phyloP scores from a whole-genome alignment of 2,113 vertebrate species.

The Asarcornis scutulata region DNA sequence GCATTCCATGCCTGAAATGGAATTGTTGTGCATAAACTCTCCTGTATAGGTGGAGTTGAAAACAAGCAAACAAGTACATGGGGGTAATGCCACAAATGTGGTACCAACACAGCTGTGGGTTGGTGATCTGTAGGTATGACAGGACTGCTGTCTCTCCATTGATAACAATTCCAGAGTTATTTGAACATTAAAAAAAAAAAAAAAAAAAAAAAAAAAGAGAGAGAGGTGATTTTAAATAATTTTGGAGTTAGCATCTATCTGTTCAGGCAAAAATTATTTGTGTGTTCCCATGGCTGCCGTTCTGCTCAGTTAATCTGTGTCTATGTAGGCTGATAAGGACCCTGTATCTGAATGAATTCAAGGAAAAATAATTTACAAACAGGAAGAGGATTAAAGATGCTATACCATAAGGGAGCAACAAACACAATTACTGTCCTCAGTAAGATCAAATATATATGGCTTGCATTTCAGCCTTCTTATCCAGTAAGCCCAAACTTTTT shows the following conservation, averaged over 20 bases:
- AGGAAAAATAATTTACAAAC: neutral
- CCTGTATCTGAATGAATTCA: neutral
- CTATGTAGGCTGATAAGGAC: neutral
- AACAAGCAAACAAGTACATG: neutral
- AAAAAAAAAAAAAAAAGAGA: neutral
- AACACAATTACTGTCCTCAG: neutral
- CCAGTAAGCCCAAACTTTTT: neutral
- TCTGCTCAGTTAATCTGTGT: neutral
- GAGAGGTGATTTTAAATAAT: neutral
- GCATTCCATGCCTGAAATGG: neutral
- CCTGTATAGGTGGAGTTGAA: neutral
- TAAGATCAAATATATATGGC: neutral
- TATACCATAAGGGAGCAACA: neutral
- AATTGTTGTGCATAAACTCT: neutral
- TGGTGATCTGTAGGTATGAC: neutral
- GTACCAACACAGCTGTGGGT: too few species aligned
- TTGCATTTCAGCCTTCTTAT: neutral
- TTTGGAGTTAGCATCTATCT: neutral
- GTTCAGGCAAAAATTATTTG: neutral
- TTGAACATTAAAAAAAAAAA: neutral
- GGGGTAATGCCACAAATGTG: neutral
- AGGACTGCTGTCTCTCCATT: neutral
- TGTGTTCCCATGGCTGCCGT: accelerated
- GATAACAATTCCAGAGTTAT: neutral
- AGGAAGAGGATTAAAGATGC: neutral